Base-by-base conservation (phyloP, 2,888 invertebrate species). In the Plebejus anna region DNA sequence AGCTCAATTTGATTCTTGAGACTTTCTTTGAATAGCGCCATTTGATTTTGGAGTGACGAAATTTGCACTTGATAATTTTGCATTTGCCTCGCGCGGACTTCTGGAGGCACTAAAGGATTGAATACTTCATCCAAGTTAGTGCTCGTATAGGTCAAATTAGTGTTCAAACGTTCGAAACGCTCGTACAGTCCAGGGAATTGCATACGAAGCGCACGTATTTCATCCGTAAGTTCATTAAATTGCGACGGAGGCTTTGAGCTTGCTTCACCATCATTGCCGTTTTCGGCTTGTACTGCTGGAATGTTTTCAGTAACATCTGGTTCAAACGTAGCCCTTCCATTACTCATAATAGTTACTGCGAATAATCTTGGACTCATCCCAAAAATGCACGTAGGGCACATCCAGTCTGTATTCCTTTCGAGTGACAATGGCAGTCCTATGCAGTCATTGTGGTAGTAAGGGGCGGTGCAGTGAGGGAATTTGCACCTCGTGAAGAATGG, bases 141-240 rank as follows among this genome's bases (percentile, higher is more conserved):
- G 9, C n/a, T 36, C 22, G 9, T 28, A 3, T 16, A 4, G 7
- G 75, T n/a, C 2, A 57, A 5, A 61, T 28, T 22, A 4, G 57
- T 75, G 1, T 1, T 16, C 16, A 75, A 11, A 59, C 2, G 0
- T n/a, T 32, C 36, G 59, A 59, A 75, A 13, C 51, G 75, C 22
- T 59, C 22, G 16, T 57, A 16, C 36, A 75, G 22, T 38, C 4
- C 75, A 32, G 42, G n/a, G 1, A 75, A 2, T 59, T 75, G 4
- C 38, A 7, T 13, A 1, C 75, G 75, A 13, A 75, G 75, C 22
- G 16, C 4, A 59, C 38, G 4, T 28, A 75, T 61, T 75, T 75
- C 75, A 6, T 61, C 38, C 4, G 61, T 9, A 5, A 75, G 36
- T 9, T n/a, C 57, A 75, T 47, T n/a, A 6, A 13, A 22, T 3